Percentiles rank a stretch among this genome's conserved stretches.
Conservation (phyloP, 2,888 invertebrate genomes). For the Scaptomyza reducta region DNA sequence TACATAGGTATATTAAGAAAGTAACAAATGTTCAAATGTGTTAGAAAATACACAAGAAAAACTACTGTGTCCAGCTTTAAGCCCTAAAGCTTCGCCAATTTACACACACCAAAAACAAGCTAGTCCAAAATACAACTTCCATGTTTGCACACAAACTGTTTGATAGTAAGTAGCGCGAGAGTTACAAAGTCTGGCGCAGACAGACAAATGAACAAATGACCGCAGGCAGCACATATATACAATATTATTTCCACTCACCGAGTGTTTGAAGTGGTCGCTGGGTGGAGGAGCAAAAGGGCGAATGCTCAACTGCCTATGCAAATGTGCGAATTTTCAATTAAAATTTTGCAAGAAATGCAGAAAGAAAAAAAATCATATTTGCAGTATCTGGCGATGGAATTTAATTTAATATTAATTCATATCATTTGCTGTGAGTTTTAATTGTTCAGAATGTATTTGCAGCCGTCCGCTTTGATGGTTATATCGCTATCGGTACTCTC, state of each 20-base stretch:
- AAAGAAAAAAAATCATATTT: conserved; percentile 9
- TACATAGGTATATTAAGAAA: too few species aligned
- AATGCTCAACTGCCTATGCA: conserved; percentile 72
- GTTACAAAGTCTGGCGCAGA: conserved; percentile 29
- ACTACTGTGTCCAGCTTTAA: too few species aligned
- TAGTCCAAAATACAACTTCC: conserved; percentile 33
- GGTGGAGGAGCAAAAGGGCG: conserved; percentile 13
- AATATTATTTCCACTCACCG: conserved; percentile 28
- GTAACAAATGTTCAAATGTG: too few species aligned
- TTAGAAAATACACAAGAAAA: not conserved
- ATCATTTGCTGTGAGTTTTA: conserved; percentile 9
- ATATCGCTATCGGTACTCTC: conserved; percentile 60
- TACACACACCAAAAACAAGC: not conserved
- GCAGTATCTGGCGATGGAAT: conserved; percentile 15
- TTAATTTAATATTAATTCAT: conserved; percentile 39
- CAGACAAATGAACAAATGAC: conserved; percentile 58
- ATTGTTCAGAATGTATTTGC: conserved; percentile 25
- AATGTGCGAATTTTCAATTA: conserved; percentile 81
- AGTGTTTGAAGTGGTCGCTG: not conserved
- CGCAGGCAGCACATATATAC: conserved; percentile 42
- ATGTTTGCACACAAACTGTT: conserved; percentile 15
- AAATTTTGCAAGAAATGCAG: conserved; percentile 59
- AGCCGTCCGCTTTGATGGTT: conserved; percentile 61
- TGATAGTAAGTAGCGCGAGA: conserved; percentile 1
- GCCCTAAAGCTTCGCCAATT: not conserved